phyloP scores from a whole-genome alignment of 2,113 vertebrate genomes.

The Mobula birostris region DNA sequence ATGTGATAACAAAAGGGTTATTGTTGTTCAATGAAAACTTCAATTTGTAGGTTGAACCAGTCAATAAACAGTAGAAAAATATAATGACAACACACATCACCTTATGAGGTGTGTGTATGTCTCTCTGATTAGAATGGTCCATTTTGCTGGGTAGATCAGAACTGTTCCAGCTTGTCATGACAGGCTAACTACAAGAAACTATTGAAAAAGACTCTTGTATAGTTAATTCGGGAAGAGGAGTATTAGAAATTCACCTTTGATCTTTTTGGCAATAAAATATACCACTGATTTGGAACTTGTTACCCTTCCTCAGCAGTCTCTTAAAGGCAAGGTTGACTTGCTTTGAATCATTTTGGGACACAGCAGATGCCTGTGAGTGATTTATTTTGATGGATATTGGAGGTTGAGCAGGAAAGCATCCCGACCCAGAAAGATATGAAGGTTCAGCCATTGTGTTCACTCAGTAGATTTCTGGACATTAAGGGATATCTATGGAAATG shows the following conservation, averaged over 20 bases:
- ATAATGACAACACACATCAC: background rate
- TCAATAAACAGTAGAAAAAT: background rate
- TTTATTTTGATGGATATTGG: no score
- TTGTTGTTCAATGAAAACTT: background rate
- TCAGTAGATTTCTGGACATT: no score
- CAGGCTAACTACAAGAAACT: background rate
- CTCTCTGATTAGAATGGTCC: background rate
- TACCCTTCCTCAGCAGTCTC: no score
- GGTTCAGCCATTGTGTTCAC: no score
- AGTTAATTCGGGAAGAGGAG: background rate
- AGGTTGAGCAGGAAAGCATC: no score
- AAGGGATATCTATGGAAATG: no score
- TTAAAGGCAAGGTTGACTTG: no score
- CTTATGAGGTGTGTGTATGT: background rate
- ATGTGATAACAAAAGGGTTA: slow-evolving; percentile 1
- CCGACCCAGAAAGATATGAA: background rate
- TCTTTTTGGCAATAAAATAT: no score
- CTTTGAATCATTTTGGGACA: no score
- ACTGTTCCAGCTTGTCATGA: background rate
- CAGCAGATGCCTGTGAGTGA: no score
- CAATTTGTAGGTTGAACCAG: background rate
- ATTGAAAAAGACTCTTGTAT: background rate
- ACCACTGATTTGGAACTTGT: no score
- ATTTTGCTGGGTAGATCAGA: background rate
- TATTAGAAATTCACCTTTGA: no score